phyloP scores from a whole-genome alignment of 2,888 invertebrate genomes.

The Dimorphilus gyrociliatus region DNA sequence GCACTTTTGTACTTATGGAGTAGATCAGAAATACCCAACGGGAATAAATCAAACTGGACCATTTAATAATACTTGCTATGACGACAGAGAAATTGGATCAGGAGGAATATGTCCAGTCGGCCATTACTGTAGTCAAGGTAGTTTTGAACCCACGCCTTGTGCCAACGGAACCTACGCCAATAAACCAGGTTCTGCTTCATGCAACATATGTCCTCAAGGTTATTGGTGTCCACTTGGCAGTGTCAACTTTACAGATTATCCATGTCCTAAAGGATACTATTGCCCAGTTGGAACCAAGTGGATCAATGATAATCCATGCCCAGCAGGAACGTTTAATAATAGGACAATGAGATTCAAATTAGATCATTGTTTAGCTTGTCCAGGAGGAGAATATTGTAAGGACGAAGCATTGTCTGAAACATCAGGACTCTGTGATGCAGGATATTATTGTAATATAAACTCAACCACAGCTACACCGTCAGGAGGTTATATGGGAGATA shows the following conservation, averaged over 20 bases:
- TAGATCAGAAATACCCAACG: conserved; percentile 22
- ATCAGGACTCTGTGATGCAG: conserved; percentile 20
- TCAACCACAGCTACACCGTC: conserved; percentile 54
- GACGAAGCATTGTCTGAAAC: conserved; percentile 16
- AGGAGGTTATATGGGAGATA: conserved; percentile 5
- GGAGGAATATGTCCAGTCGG: conserved; percentile 27
- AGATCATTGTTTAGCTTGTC: conserved; percentile 15
- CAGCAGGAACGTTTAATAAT: conserved; percentile 19
- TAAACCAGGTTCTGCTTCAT: conserved; percentile 17
- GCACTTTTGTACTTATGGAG: conserved; percentile 26
- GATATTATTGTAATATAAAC: conserved; percentile 70
- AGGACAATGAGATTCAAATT: conserved; percentile 9
- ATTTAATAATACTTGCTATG: conserved; percentile 20
- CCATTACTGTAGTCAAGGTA: conserved; percentile 25
- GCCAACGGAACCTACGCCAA: conserved; percentile 28
- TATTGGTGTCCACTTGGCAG: conserved; percentile 16
- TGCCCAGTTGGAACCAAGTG: conserved; percentile 18
- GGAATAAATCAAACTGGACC: conserved; percentile 17
- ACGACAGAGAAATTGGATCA: conserved; percentile 18
- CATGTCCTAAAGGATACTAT: conserved; percentile 18
- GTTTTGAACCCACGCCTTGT: conserved; percentile 20
- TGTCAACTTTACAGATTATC: conserved; percentile 16
- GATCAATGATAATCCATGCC: conserved; percentile 16
- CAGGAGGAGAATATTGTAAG: conserved; percentile 25
- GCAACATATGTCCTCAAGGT: conserved; percentile 21